Percentiles rank a stretch among this genome's conserved stretches.
phyloP scores from a whole-genome alignment of 2,797 vertebrate species.

The Schizopygopsis malacanthus region DNA sequence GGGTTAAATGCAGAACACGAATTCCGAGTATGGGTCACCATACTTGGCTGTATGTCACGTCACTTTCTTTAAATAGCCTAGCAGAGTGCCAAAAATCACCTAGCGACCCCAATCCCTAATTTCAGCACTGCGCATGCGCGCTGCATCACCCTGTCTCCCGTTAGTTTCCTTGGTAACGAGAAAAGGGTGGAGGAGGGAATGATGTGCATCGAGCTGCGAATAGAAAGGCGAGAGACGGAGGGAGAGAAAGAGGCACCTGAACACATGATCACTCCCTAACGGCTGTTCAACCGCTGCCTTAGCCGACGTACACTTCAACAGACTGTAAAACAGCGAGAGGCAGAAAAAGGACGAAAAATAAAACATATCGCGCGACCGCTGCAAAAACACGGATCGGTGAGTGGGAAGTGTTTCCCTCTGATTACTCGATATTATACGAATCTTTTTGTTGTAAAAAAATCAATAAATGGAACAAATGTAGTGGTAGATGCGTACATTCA shows the following conservation, averaged over 20 bases:
- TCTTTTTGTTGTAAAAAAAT: not conserved
- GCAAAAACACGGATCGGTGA: slow-evolving; percentile 11
- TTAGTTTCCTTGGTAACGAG: slow-evolving; percentile 80
- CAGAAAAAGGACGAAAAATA: not conserved
- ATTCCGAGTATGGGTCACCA: too few species aligned
- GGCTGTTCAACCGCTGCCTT: not conserved
- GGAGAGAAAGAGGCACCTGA: slow-evolving; percentile 61
- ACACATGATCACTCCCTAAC: slow-evolving; percentile 66
- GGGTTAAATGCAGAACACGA: too few species aligned
- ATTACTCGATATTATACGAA: not conserved
- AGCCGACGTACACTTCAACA: not conserved
- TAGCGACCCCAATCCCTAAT: slow-evolving; percentile 28
- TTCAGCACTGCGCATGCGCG: slow-evolving; percentile 73
- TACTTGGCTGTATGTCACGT: too few species aligned
- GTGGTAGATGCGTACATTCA: not conserved
- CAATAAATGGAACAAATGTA: not conserved
- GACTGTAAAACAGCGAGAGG: not conserved
- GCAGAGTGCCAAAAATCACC: slow-evolving; percentile 39
- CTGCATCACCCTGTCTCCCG: slow-evolving; percentile 79
- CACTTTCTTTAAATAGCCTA: not conserved
- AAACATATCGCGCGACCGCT: not conserved
- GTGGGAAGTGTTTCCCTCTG: not conserved
- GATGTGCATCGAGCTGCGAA: slow-evolving; percentile 53
- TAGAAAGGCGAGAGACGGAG: slow-evolving; percentile 43
- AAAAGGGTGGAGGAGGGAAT: slow-evolving; percentile 55